Evolutionary conservation across 2,888 invertebrate genomes (phyloP).

Genomic region (Dastarcus helophoroides): DNA sequence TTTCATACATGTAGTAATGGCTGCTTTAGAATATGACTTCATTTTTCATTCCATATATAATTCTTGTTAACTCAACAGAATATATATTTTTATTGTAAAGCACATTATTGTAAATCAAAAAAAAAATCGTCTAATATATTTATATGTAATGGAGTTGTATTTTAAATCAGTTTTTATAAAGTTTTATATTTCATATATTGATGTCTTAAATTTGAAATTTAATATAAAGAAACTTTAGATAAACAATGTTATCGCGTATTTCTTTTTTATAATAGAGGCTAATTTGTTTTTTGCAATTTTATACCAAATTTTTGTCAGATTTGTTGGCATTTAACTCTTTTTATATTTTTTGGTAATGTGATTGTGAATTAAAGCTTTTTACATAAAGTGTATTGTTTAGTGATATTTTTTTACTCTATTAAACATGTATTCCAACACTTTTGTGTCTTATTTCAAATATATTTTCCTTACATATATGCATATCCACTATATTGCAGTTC

Average conservation of each 20-base stretch:
- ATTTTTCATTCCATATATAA: conserved; percentile 17
- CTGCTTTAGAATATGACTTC: conserved; percentile 24
- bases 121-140: conserved; percentile 10
- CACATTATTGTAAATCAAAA: conserved; percentile 10
- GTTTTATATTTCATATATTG: conserved; percentile 28
- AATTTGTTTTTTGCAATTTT: conserved; percentile 19
- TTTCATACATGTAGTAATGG: conserved; percentile 25
- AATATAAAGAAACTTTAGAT: conserved; percentile 23
- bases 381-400: conserved; percentile 37
- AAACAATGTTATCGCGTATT: conserved; percentile 9
- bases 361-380: conserved; percentile 37
- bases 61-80: conserved; percentile 7
- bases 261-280: conserved; percentile 15
- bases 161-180: conserved; percentile 20
- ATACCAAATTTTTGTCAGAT: conserved; percentile 18
- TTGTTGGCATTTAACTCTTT: conserved; percentile 23
- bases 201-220: conserved; percentile 29
- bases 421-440: conserved; percentile 33
- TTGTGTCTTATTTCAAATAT: conserved; percentile 3
- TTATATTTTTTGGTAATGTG: conserved; percentile 34
- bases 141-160: conserved; percentile 17
- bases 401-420: conserved; percentile 39
- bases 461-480: no score
- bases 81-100: conserved; percentile 15
- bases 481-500: no score